Evolutionary conservation across 2,797 vertebrate genomes (phyloP).

Genomic region (Ammospiza maritima): DNA sequence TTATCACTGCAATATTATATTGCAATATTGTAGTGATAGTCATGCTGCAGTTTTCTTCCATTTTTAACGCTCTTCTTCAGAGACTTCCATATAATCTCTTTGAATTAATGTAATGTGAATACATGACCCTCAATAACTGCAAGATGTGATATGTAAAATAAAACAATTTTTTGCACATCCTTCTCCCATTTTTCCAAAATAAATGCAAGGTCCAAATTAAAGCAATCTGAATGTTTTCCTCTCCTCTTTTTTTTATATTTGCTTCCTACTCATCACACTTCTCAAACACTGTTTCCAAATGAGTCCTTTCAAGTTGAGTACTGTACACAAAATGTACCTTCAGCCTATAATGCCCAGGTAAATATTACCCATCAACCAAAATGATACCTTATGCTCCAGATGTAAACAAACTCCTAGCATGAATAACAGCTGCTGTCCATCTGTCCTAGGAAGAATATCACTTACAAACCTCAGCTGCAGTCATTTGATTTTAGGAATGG

Average conservation of each 20-base stretch:
- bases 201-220: neutral
- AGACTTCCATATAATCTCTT: neutral
- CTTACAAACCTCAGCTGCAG: neutral
- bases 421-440: neutral
- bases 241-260: neutral
- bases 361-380: neutral
- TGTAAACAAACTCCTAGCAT: neutral
- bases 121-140: neutral
- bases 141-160: neutral
- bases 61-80: neutral
- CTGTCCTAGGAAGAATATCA: neutral
- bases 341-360: neutral
- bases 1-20: neutral
- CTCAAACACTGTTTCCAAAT: neutral
- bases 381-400: rapidly evolving
- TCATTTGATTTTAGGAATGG: neutral
- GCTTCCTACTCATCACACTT: neutral
- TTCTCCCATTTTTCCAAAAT: neutral
- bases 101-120: neutral
- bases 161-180: neutral
- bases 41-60: neutral
- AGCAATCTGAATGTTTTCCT: neutral
- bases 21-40: neutral
- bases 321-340: neutral
- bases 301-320: neutral